A percentile compares a stretch with the other conserved stretches of the same genome.
Evolutionary conservation across 2,888 invertebrate genomes (phyloP).

Genomic region (Actias luna): DNA sequence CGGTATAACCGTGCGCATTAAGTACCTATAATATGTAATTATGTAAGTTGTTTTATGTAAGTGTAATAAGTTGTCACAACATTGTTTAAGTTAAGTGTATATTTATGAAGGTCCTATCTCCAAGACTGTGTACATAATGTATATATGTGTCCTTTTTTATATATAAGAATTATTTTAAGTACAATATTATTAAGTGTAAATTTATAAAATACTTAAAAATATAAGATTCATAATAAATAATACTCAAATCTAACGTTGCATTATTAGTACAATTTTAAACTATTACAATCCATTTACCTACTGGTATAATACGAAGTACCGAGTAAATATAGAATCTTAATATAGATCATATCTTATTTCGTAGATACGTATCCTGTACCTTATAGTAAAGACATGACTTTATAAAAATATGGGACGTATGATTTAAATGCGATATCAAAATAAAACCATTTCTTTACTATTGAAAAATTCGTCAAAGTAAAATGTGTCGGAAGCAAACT

Average conservation of each 20-base stretch:
- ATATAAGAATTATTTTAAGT: slow-evolving; percentile 11
- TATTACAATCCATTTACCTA: neutral
- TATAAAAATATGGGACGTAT: too few relatives aligned
- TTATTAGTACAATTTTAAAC: neutral
- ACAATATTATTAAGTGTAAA: slow-evolving; percentile 13
- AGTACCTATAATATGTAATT: neutral
- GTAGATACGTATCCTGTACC: too few relatives aligned
- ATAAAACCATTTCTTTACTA: too few relatives aligned
- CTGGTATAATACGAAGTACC: too few relatives aligned
- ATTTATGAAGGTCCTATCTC: slow-evolving; percentile 58
- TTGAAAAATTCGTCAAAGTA: too few relatives aligned
- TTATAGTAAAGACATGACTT: too few relatives aligned
- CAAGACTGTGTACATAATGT: slow-evolving; percentile 75
- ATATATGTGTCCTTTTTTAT: slow-evolving; percentile 55
- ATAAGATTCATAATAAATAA: slow-evolving; percentile 13
- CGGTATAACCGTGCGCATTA: neutral
- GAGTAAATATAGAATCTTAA: too few relatives aligned
- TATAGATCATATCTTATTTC: too few relatives aligned
- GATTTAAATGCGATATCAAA: too few relatives aligned
- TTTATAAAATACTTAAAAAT: slow-evolving; percentile 12
- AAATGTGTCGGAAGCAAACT: too few relatives aligned
- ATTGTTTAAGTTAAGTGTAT: slow-evolving; percentile 36
- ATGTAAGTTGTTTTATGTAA: neutral
- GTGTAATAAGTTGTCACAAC: slow-evolving; percentile 55
- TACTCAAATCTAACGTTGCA: neutral